Conservation (phyloP, 2,888 invertebrate genomes). For the Elgonia sp. region DNA sequence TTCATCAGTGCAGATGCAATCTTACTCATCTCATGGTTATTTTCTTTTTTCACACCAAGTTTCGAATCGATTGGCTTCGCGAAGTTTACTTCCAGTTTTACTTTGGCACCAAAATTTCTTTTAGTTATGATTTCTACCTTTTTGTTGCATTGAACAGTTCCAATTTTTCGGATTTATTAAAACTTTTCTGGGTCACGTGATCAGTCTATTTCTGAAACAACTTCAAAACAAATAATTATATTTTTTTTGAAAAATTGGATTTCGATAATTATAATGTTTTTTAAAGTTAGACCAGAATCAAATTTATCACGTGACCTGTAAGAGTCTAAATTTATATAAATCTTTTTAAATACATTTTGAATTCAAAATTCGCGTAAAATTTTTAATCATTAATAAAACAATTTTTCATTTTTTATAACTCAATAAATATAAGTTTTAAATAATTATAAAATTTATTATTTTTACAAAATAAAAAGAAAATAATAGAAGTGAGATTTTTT, state of each 20-base stretch:
- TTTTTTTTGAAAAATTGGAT: too few species aligned
- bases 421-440: not conserved
- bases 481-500: constrained; percentile 42
- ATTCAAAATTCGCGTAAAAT: too few species aligned
- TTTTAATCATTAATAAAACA: too few species aligned
- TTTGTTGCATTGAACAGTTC: not conserved
- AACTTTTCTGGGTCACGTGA: too few species aligned
- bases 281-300: too few species aligned
- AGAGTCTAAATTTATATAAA: too few species aligned
- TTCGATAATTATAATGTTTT: too few species aligned
- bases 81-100: constrained; percentile 16
- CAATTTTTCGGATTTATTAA: not conserved
- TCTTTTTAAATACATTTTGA: too few species aligned
- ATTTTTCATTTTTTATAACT: not conserved
- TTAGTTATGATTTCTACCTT: not conserved
- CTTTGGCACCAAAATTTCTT: not conserved
- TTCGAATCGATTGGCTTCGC: not conserved
- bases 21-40: constrained; percentile 59
- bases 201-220: too few species aligned
- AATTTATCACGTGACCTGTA: too few species aligned
- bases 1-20: constrained; percentile 42
- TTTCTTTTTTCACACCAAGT: constrained; percentile 54
- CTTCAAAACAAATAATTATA: too few species aligned
- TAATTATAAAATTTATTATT: not conserved
- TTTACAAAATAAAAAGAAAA: constrained; percentile 42